These are phyloP conservation scores for Laupala kohalensis DNA, from an alignment of 1,140 invertebrate species.

Conservation along the genomic window DNA sequence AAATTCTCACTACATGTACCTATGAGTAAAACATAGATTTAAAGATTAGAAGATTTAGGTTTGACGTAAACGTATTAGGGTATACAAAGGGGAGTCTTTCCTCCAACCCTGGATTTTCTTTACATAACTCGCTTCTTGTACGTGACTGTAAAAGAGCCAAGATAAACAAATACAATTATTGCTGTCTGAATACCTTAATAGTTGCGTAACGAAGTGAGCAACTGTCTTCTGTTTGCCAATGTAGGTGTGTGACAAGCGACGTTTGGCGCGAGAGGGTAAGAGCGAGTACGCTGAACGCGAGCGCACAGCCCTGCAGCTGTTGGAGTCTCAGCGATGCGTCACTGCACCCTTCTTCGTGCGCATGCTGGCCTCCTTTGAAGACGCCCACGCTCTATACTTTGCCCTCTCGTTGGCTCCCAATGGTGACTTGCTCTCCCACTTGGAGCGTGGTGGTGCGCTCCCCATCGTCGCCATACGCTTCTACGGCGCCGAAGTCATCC, in stretches of 20 bases:
- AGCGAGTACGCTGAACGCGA: background rate
- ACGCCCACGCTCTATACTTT: background rate
- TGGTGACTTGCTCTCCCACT: background rate
- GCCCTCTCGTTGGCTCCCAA: background rate
- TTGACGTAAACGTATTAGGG: too few species aligned
- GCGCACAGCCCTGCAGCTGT: background rate
- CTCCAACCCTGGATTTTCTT: too few species aligned
- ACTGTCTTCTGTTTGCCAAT: too few species aligned
- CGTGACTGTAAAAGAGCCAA: too few species aligned
- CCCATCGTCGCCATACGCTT: background rate
- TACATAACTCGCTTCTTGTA: too few species aligned
- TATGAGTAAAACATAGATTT: too few species aligned
- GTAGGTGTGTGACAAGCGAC: background rate
- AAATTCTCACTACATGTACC: too few species aligned
- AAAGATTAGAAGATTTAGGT: too few species aligned
- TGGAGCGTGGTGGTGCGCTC: background rate
- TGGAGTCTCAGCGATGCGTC: background rate
- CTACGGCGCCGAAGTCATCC: background rate
- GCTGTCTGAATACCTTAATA: too few species aligned
- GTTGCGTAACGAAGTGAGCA: too few species aligned
- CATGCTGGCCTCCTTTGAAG: background rate
- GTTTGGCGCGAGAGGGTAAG: background rate
- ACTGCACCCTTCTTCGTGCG: background rate
- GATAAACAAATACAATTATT: too few species aligned
- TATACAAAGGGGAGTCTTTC: too few species aligned